Evolutionary conservation across 2,797 vertebrate species (phyloP).

Genomic region (Podargus strigoides): DNA sequence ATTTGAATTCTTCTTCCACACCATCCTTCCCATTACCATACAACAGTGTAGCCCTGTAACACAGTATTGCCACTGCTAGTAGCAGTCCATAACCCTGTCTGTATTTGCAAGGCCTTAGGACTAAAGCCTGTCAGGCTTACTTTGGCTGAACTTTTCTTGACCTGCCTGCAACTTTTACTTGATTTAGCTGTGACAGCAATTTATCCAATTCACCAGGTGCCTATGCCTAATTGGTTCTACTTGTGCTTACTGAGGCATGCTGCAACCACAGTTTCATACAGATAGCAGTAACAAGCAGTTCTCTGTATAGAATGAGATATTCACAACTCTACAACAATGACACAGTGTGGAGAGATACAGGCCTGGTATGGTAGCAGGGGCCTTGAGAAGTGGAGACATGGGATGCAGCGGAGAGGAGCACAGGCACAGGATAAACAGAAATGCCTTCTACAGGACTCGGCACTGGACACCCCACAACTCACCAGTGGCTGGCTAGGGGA

Average conservation of each 20-base stretch:
- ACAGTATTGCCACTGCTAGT: too few species aligned
- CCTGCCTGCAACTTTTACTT: not conserved
- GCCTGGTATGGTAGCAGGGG: not conserved
- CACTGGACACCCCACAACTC: not conserved
- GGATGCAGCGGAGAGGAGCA: accelerated
- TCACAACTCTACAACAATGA: not conserved
- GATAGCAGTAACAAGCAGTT: not conserved
- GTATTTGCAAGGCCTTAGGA: not conserved
- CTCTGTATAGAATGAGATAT: not conserved
- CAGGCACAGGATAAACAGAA: not conserved
- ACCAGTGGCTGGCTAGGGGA: not conserved
- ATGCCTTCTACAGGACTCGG: accelerated
- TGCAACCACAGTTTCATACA: not conserved
- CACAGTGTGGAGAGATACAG: not conserved
- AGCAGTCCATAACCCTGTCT: not conserved
- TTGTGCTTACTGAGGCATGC: not conserved
- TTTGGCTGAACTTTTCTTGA: slow-evolving; percentile 3
- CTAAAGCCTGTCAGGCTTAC: not conserved
- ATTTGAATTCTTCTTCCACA: not conserved
- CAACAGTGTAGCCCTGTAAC: accelerated
- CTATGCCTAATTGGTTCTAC: not conserved
- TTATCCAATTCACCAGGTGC: not conserved
- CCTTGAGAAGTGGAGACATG: not conserved
- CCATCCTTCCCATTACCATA: not conserved
- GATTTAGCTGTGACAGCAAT: slow-evolving; percentile 1